phyloP scores from a whole-genome alignment of 1,140 invertebrate genomes.

The Atta texana region DNA sequence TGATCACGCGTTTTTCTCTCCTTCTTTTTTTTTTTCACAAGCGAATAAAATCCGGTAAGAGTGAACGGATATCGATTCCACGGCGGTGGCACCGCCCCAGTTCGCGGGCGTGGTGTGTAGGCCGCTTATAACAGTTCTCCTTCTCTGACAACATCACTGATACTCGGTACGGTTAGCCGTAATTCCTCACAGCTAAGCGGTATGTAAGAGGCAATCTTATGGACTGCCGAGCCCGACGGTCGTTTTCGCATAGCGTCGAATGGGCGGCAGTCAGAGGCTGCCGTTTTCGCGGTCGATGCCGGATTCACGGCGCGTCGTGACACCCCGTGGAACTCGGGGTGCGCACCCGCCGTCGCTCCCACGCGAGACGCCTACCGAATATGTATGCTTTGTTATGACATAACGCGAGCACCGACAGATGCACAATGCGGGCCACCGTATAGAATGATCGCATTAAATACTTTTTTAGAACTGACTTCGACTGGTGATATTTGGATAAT shows the following conservation, averaged over 20 bases:
- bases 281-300: conserved; percentile 50
- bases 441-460: conserved; percentile 2
- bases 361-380: not conserved
- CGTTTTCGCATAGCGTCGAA: conserved; percentile 14
- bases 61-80: conserved; percentile 81
- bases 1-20: not conserved
- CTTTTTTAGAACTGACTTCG: not conserved
- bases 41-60: conserved; percentile 81
- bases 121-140: conserved; percentile 75
- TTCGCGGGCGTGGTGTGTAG: conserved; percentile 78
- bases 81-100: conserved; percentile 78
- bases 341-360: not conserved
- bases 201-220: conserved; percentile 30
- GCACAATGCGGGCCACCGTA: not conserved
- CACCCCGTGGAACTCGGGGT: conserved; percentile 14
- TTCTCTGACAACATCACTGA: conserved; percentile 70
- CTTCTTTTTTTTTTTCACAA: conserved; percentile 39
- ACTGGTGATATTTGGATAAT: not conserved
- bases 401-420: not conserved
- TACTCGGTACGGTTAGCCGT: conserved; percentile 71
- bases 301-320: conserved; percentile 43
- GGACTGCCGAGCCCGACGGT: not conserved
- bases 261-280: not conserved
- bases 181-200: conserved; percentile 63
- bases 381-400: conserved; percentile 19